Evolutionary conservation across 53 echinoderm and acorn worm species (phyloP).

Genomic region (Actinopyga echinites): DNA sequence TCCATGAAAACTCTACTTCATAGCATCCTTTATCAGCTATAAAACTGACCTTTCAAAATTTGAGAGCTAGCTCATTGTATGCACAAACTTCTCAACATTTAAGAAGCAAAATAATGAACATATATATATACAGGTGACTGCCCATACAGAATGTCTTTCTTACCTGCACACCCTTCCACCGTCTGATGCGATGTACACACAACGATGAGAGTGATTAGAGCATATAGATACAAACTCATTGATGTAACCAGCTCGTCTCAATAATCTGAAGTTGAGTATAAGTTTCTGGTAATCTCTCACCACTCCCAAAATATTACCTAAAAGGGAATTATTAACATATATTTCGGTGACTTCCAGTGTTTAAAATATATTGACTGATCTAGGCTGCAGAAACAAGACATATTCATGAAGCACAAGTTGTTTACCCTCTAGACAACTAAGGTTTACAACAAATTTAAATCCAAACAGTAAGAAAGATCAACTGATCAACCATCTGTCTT

Average conservation of each 20-base stretch:
- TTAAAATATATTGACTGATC: not conserved
- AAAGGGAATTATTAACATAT: not conserved
- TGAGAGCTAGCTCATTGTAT: not conserved
- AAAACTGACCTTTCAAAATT: too few relatives aligned
- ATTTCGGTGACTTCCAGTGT: not conserved
- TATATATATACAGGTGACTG: not conserved
- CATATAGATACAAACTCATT: conserved; percentile 98
- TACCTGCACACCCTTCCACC: conserved; percentile 95
- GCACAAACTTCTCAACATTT: not conserved
- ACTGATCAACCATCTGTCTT: too few relatives aligned
- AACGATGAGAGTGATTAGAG: conserved; percentile 82
- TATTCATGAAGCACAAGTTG: too few relatives aligned
- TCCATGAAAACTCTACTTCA: too few relatives aligned
- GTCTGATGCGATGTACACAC: conserved; percentile 91
- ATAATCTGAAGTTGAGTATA: conserved; percentile 77
- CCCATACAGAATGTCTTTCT: not conserved
- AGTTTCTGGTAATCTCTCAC: conserved; percentile 70
- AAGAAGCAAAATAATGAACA: not conserved
- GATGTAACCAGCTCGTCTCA: conserved; percentile 96
- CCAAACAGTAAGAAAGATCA: not conserved
- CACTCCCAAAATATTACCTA: conserved; percentile 95
- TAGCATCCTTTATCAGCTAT: too few relatives aligned
- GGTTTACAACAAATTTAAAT: not conserved
- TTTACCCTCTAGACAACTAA: too few relatives aligned
- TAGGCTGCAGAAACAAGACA: not conserved